Percentiles rank a stretch among this genome's conserved stretches.
These are phyloP conservation scores for Hoplodrina blanda DNA, from an alignment of 2,888 invertebrate species.

Conservation along the genomic window DNA sequence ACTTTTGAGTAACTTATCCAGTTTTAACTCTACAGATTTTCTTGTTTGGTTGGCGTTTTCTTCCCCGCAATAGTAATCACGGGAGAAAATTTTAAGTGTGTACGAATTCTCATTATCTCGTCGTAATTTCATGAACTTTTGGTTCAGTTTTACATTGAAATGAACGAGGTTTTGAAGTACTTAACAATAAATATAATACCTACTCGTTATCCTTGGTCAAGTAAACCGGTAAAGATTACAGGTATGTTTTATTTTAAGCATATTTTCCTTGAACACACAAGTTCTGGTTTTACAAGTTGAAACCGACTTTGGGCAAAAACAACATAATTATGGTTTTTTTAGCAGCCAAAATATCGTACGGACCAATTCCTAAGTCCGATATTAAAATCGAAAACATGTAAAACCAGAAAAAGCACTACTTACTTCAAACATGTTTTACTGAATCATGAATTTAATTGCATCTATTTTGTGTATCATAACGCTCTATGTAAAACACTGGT, in stretches of 20 bases:
- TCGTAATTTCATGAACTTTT: not conserved
- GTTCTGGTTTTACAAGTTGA: constrained; percentile 19
- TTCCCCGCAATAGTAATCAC: not conserved
- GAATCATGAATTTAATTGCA: too few relatives aligned
- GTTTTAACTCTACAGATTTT: constrained; percentile 11
- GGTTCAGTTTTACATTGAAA: constrained; percentile 9
- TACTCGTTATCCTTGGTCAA: constrained; percentile 56
- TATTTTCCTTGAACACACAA: constrained; percentile 37
- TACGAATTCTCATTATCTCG: constrained; percentile 1
- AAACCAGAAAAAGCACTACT: not conserved
- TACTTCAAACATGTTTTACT: not conserved
- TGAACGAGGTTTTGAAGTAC: constrained; percentile 7
- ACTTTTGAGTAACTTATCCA: constrained; percentile 2
- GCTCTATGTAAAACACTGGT: too few relatives aligned
- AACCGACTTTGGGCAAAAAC: constrained; percentile 26
- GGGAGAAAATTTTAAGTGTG: not conserved
- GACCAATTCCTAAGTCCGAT: not conserved
- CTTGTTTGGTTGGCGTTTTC: constrained; percentile 2
- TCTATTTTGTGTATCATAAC: too few relatives aligned
- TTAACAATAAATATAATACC: constrained; percentile 39
- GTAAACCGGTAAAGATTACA: constrained; percentile 53
- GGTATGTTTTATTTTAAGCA: constrained; percentile 43
- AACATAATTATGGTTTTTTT: constrained; percentile 5
- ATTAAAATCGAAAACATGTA: not conserved
- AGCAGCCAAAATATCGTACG: not conserved